Base-by-base conservation (phyloP, 2,888 invertebrate genomes). In the Penaeus monodon region DNA sequence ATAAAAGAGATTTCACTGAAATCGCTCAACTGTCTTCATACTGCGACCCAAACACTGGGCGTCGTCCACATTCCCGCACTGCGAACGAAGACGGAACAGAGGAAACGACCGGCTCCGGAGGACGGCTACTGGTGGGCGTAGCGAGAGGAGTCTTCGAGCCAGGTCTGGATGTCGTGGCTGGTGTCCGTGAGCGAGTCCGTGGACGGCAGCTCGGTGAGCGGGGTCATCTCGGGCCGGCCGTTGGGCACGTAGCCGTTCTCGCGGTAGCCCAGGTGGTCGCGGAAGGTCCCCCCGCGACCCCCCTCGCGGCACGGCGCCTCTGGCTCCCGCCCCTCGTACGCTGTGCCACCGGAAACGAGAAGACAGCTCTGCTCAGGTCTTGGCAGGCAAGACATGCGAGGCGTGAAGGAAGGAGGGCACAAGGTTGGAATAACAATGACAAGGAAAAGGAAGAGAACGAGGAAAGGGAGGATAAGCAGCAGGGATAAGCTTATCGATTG, bases 201-300 rank as follows among this genome's bases (percentile, higher is more conserved):
- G 0, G 95, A 95, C 2, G 94, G 95, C 7, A 94, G 92, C 91
- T 95, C 95, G 0, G 95, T 95, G 27, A 96, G 92, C 0, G 95
- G 95, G 91, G 95, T 94, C 92, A 95, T 94, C 91, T 95, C 95
- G 44, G 93, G 91, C 83, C 92, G 93, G n/a, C 93, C 93, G 63
- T 80, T 80, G 29, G 85, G 85, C 20, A 85, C 79, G 22, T 81
- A 82, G 14, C 85, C 88, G 65, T 85, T 82, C 65, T 86, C 86
- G 27, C 86, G 66, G 64, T 86, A 82, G n/a, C 80, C 95, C 63
- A 93, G 91, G 84, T 92, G 93, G 33, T 93, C 93, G 49, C 44
- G 17, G 78, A 33, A 66, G 64, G 65, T 38, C 20, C 49, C 38
- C 2, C 80, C 70, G 24, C 79, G 33, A 20, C 82, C 86, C 10